Percentiles rank a stretch among this genome's conserved stretches.
phyloP scores from a whole-genome alignment of 1,140 invertebrate species.

The Megalonaias nervosa region DNA sequence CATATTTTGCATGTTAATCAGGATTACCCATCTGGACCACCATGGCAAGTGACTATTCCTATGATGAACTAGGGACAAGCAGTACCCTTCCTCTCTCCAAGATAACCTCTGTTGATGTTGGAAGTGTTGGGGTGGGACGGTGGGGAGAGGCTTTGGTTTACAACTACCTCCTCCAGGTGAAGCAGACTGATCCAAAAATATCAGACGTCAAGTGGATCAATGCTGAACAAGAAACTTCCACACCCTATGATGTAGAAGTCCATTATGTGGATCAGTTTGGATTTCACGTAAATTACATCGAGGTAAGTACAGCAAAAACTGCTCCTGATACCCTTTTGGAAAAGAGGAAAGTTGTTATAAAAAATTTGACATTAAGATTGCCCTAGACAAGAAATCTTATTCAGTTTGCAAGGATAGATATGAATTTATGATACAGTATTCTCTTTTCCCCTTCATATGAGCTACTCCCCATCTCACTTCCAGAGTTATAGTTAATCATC shows the following conservation, averaged over 20 bases:
- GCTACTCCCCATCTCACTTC: no score
- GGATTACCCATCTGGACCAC: slow-evolving; percentile 53
- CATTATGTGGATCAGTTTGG: slow-evolving; percentile 28
- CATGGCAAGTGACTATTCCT: slow-evolving; percentile 48
- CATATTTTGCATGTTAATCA: slow-evolving; percentile 11
- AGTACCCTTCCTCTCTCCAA: slow-evolving; percentile 36
- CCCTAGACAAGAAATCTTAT: no score
- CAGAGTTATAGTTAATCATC: no score
- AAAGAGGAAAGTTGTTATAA: no score
- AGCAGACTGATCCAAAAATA: slow-evolving; percentile 47
- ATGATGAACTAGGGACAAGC: slow-evolving; percentile 50
- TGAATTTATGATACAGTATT: no score
- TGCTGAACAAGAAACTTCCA: slow-evolving; percentile 46
- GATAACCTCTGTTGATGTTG: neutral
- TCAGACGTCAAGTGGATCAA: slow-evolving; percentile 55
- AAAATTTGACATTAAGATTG: no score
- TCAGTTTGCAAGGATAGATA: no score
- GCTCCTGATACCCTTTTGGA: no score
- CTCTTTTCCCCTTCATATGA: no score
- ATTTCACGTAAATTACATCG: slow-evolving; percentile 38
- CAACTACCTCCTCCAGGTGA: slow-evolving; percentile 47
- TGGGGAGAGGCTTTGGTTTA: slow-evolving; percentile 63
- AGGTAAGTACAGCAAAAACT: slow-evolving; percentile 29
- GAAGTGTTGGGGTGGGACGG: slow-evolving; percentile 44
- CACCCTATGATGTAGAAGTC: slow-evolving; percentile 62